Conservation (phyloP, 2,113 vertebrate genomes). For the Damaliscus lunatus region DNA sequence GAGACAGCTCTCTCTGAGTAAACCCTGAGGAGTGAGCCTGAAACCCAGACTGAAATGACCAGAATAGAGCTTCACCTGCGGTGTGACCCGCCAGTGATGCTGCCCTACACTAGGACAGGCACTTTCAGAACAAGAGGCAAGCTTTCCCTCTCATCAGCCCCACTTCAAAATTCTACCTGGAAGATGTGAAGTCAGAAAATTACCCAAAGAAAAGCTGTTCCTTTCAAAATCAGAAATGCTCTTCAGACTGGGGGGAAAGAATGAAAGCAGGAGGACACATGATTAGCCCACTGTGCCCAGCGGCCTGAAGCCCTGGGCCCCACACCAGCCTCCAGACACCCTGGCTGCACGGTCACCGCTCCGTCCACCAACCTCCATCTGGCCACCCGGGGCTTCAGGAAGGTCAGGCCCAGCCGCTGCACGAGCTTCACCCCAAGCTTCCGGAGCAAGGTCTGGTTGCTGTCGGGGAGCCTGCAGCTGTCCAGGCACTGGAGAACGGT, state of each 20-base stretch:
- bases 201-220: neutral
- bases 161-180: neutral
- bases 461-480: conserved; percentile 84
- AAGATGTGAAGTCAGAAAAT: neutral
- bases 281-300: accelerated
- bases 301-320: accelerated
- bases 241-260: neutral
- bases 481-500: conserved; percentile 88
- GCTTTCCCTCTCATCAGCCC: neutral
- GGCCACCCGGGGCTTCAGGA: conserved; percentile 92
- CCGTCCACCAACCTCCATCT: conserved; percentile 89
- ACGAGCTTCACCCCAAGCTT: conserved; percentile 93
- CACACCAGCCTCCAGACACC: neutral
- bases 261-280: neutral
- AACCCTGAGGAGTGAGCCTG: neutral
- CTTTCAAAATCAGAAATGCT: neutral
- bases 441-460: conserved; percentile 89
- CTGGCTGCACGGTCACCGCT: accelerated
- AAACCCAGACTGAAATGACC: accelerated
- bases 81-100: too few species aligned
- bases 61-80: accelerated
- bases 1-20: neutral
- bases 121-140: neutral
- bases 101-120: neutral
- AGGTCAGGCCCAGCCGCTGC: conserved; percentile 92